A percentile compares a stretch with the other conserved stretches of the same genome.
These are phyloP conservation scores for Leptarthrus brevirostris DNA, from an alignment of 2,888 invertebrate genomes.

Conservation along the genomic window DNA sequence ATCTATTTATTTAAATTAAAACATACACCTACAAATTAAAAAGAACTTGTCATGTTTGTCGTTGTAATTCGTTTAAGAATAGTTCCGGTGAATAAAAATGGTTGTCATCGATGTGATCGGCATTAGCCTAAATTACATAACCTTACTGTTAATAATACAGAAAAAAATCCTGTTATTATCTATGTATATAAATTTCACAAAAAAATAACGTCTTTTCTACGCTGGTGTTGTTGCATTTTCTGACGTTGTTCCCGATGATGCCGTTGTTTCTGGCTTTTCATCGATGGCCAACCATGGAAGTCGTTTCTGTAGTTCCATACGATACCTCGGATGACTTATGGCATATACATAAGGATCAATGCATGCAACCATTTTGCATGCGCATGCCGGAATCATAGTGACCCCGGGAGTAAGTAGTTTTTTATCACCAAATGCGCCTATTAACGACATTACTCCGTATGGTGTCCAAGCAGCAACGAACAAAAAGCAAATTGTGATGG, in stretches of 20 bases:
- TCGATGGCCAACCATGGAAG: conserved; percentile 80
- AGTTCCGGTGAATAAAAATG: not conserved
- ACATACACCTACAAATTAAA: conserved; percentile 2
- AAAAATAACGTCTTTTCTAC: not conserved
- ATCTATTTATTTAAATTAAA: conserved; percentile 3
- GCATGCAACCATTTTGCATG: conserved; percentile 90
- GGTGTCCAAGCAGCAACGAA: conserved; percentile 92
- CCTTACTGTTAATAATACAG: no score
- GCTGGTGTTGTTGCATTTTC: conserved; percentile 58
- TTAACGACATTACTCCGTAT: conserved; percentile 84
- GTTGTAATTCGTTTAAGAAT: not conserved
- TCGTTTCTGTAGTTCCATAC: conserved; percentile 82
- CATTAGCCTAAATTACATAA: not conserved
- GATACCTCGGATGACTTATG: conserved; percentile 89
- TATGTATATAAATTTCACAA: no score
- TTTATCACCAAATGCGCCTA: conserved; percentile 84
- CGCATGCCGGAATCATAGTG: conserved; percentile 87
- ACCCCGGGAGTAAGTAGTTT: conserved; percentile 77
- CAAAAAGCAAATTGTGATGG: conserved; percentile 86
- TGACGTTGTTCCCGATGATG: conserved; percentile 66
- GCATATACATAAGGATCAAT: conserved; percentile 93
- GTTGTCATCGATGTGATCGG: not conserved
- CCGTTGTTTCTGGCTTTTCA: conserved; percentile 71
- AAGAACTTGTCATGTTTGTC: not conserved
- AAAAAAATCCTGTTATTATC: no score